Conservation (phyloP, 2,113 vertebrate species). For the Seriola aureovittata region DNA sequence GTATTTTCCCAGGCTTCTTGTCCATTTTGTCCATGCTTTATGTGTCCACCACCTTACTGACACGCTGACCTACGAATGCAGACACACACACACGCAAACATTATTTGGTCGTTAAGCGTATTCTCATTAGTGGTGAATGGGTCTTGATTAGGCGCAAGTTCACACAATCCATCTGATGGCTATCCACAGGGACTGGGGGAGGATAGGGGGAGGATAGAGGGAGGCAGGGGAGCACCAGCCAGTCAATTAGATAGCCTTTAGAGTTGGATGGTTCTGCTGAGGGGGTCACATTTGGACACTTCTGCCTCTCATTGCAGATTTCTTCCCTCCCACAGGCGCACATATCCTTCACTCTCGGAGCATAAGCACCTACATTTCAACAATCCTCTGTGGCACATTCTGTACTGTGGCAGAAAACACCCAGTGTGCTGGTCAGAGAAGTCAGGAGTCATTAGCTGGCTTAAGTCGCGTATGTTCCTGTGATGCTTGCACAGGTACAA, state of each 20-base stretch:
- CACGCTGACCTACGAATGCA: slow-evolving; percentile 54
- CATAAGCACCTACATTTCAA: slow-evolving; percentile 63
- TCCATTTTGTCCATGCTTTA: slow-evolving; percentile 13
- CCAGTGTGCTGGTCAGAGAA: slow-evolving; percentile 38
- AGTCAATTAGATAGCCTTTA: slow-evolving; percentile 84
- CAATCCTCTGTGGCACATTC: slow-evolving; percentile 60
- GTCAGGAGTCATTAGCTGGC: slow-evolving; percentile 45
- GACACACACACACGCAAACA: slow-evolving; percentile 47
- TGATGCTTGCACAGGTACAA: slow-evolving; percentile 8
- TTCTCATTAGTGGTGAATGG: slow-evolving; percentile 81
- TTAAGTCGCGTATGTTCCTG: slow-evolving; percentile 20
- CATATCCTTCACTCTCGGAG: slow-evolving; percentile 67
- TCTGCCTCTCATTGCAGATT: slow-evolving; percentile 82
- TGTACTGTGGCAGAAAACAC: slow-evolving; percentile 64
- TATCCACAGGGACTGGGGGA: slow-evolving; percentile 74
- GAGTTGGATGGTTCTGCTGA: slow-evolving; percentile 82
- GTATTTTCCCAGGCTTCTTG: slow-evolving; percentile 14
- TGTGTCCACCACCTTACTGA: slow-evolving; percentile 30
- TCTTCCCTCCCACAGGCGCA: slow-evolving; percentile 72
- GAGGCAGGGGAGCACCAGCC: slow-evolving; percentile 72
- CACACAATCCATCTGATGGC: slow-evolving; percentile 79
- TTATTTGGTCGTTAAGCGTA: slow-evolving; percentile 77
- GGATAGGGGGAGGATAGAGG: slow-evolving; percentile 61
- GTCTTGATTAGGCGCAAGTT: slow-evolving; percentile 80
- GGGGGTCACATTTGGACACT: slow-evolving; percentile 83